Evolutionary conservation across 2,797 vertebrate genomes (phyloP).

Genomic region (Thaleichthys pacificus): DNA sequence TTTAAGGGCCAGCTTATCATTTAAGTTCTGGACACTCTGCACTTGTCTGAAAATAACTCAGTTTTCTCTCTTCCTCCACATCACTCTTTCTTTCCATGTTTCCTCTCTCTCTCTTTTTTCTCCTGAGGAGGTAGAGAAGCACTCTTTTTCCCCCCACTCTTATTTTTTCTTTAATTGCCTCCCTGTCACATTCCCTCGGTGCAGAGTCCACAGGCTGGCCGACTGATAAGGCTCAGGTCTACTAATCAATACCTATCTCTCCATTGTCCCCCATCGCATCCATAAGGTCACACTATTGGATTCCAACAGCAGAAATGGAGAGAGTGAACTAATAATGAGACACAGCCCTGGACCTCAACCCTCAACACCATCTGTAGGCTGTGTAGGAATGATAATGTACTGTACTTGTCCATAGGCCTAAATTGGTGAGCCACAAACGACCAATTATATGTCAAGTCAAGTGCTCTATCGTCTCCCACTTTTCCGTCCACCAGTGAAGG

Average conservation of each 20-base stretch:
- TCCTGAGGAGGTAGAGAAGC: slow-evolving; percentile 44
- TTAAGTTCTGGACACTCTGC: background rate
- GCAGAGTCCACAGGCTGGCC: slow-evolving; percentile 17
- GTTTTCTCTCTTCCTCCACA: background rate
- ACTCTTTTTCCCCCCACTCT: slow-evolving; percentile 15
- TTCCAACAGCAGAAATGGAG: slow-evolving; percentile 48
- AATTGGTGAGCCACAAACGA: slow-evolving; percentile 40
- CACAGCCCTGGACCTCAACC: slow-evolving; percentile 28
- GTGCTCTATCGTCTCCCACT: slow-evolving; percentile 7
- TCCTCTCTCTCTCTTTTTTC: slow-evolving; percentile 24
- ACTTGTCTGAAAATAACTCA: background rate
- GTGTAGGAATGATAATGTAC: background rate
- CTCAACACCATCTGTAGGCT: slow-evolving; percentile 18
- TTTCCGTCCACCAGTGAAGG: background rate
- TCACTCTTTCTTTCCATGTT: no score
- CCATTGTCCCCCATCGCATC: slow-evolving; percentile 53
- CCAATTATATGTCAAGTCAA: slow-evolving; percentile 45
- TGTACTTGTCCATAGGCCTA: background rate
- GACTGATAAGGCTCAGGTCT: slow-evolving; percentile 64
- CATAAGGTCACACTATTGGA: slow-evolving; percentile 74
- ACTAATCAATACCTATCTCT: slow-evolving; percentile 69
- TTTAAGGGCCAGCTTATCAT: background rate
- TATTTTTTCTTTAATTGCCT: slow-evolving; percentile 67
- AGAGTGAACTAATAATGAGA: slow-evolving; percentile 44
- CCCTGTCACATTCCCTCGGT: slow-evolving; percentile 57